Evolutionary conservation across 2,888 invertebrate genomes (phyloP), one percentile per base, ranked within the genome.

Genomic region (Orthosia incerta): DNA sequence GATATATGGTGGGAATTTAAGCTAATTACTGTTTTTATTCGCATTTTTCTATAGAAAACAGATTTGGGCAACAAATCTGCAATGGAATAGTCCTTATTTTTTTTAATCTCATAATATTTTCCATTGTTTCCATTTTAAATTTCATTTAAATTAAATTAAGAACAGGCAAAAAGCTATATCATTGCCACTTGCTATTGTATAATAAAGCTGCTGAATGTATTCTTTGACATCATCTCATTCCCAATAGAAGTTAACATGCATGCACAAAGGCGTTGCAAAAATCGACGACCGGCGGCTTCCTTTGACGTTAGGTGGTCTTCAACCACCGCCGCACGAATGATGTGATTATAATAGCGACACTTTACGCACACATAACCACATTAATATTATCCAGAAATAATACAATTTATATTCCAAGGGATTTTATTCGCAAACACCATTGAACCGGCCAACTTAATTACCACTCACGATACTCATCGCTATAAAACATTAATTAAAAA

Each of bases 321-420:
- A 86, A 86, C 89, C 89, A 87, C 88, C 77, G 87, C 87, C 86
- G 86, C 85, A 83, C 89, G 89, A 91, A 87, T 95, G 95, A 96
- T 95, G 95, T 94, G 95, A 94, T 95, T 95, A 95, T 96, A 95
- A 96, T 96, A 95, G 95, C 94, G 93, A 93, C 94, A 95, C 92
- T 93, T 92, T 92, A 91, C 91, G 88, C 93, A 91, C 90, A 91
- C 90, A 91, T 88, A 87, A 74, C 68, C 69, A 77, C 90, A 89
- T 91, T 91, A 89, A 92, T 91, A 92, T 91, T 90, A 91, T 90
- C 90, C 89, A 89, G 88, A 90, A 91, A 89, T 87, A 87, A 86
- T 80, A 84, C 82, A 87, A 87, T 85, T 85, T 82, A 84, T 83
- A 74, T 77, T 79, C 59, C 73, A 77, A 71, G 66, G 51, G 68